Percentiles rank a stretch among this genome's conserved stretches.
Evolutionary conservation across 2,888 invertebrate species (phyloP).

Genomic region (Phytoseiulus persimilis): DNA sequence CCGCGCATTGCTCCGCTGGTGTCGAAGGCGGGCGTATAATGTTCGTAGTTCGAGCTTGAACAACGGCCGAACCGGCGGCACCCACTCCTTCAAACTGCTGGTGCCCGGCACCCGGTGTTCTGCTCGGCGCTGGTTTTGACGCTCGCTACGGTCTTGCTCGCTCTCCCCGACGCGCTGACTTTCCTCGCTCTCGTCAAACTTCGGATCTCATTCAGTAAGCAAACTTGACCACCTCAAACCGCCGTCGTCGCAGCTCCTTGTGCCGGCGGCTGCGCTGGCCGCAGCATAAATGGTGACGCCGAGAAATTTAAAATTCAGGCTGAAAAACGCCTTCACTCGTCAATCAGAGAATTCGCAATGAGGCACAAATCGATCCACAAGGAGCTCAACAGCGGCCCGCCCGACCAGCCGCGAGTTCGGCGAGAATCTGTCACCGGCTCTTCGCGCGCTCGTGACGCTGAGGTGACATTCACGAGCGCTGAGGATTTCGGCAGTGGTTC

Average conservation of each 20-base stretch:
- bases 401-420: background rate
- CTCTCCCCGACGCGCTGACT: background rate
- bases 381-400: background rate
- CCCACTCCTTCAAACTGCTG: background rate
- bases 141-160: too few species aligned
- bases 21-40: background rate
- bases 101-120: background rate
- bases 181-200: background rate
- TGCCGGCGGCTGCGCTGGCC: too few species aligned
- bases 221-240: background rate
- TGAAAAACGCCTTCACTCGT: background rate
- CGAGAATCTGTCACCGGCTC: too few species aligned
- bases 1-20: background rate
- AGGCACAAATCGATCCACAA: background rate
- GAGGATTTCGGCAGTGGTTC: too few species aligned
- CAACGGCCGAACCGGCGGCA: too few species aligned
- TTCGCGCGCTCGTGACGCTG: too few species aligned
- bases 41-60: background rate
- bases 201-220: background rate
- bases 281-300: too few species aligned
- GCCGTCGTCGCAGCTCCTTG: background rate
- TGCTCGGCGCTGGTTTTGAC: background rate
- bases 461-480: too few species aligned
- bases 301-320: too few species aligned
- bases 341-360: background rate